These are phyloP conservation scores for Drosophila falleni DNA, from an alignment of 2,888 invertebrate species.

Conservation along the genomic window DNA sequence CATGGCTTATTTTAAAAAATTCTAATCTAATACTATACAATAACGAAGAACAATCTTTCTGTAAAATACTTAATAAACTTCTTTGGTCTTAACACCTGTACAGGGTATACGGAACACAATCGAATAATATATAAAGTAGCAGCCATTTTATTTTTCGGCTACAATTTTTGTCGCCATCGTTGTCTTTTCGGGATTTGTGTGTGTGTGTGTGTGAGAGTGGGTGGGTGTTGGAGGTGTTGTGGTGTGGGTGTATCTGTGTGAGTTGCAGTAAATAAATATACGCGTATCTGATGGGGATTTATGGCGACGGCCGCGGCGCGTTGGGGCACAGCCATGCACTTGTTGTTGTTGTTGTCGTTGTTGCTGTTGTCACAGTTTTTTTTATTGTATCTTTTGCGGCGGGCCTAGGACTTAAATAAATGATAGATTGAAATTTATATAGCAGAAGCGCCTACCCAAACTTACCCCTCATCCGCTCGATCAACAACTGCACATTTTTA, in stretches of 20 bases:
- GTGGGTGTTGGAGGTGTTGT: constrained; percentile 7
- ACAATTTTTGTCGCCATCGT: constrained; percentile 77
- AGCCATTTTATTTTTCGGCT: constrained; percentile 78
- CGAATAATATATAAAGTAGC: constrained; percentile 63
- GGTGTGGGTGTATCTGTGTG: constrained; percentile 58
- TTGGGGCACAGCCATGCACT: constrained; percentile 55
- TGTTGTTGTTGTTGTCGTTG: constrained; percentile 43
- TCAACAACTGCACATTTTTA: constrained; percentile 59
- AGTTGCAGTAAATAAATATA: constrained; percentile 81
- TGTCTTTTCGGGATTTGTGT: constrained; percentile 45
- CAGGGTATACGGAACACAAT: constrained; percentile 47
- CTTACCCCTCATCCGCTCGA: background rate
- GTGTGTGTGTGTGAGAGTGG: constrained; percentile 15
- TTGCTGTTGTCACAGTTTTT: constrained; percentile 38
- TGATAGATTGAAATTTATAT: constrained; percentile 82
- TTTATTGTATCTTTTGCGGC: constrained; percentile 47
- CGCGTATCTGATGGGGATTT: constrained; percentile 81
- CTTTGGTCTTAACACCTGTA: constrained; percentile 34
- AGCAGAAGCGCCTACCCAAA: constrained; percentile 36
- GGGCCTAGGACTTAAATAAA: constrained; percentile 79
- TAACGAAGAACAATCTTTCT: too few species aligned
- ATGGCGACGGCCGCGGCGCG: constrained; percentile 70
- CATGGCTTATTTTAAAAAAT: background rate
- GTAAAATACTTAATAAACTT: background rate
- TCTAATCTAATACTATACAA: too few species aligned